Evolutionary conservation across 2,113 vertebrate species (phyloP), one percentile per base, ranked within the genome.

Genomic region (Podarcis cretensis): DNA sequence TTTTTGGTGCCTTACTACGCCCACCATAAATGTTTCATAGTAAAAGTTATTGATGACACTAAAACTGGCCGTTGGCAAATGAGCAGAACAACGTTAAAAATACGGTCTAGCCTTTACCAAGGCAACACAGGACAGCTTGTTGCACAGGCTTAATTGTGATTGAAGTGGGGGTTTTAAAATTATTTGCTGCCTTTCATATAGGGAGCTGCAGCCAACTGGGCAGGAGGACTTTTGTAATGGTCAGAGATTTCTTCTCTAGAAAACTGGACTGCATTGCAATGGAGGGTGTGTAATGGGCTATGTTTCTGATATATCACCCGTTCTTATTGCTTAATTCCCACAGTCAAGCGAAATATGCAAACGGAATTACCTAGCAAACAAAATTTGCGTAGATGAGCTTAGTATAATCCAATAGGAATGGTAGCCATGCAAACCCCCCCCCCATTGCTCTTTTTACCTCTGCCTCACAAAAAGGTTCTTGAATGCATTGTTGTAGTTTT

Each of bases 401-500:
- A 2, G 81, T 75, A 86, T 21, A 69, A 68, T 73, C 48, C 32
- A 73, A 84, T 27, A 0, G 87, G 13, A 7, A 8, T 71, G 59
- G 25, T 23, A 68, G 83, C 81, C 0, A 8, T 69, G 13, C 30
- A 37, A n/a, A n/a, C 8, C 25, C 27, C 83, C 21, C 89, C n/a
- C 10, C 48, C 0, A 48, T 54, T 12, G 48, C 59, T 63, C 25
- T 37, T 91, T 89, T 94, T 90, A 96, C 89, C 90, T 95, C 91
- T 96, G 95, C 87, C 94, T 97, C 83, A 91, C 89, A 87, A 97
- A 96, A 92, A 97, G 89, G 87, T 87, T 97, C 92, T 92, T 96
- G 89, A 97, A 96, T 83, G 96, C 95, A 66, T 90, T 96, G 85
- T 96, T 97, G 89, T 97, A 96, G 83, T 96, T 97, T 96, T 97